Percentiles rank a stretch among this genome's conserved stretches.
phyloP scores from a whole-genome alignment of 2,797 vertebrate genomes.

The Anguilla pacifica region DNA sequence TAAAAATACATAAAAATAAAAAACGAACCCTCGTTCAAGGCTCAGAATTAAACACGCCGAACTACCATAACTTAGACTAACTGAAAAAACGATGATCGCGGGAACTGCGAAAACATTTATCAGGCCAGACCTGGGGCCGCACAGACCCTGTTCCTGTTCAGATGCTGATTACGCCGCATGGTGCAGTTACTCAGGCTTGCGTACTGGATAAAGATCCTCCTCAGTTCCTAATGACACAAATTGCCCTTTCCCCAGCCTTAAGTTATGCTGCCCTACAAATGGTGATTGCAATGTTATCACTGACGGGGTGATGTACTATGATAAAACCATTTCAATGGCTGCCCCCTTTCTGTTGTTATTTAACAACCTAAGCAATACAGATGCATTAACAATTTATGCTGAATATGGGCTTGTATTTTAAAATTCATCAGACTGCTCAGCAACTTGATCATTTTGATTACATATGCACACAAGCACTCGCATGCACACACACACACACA shows the following conservation, averaged over 20 bases:
- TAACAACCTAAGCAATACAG: neutral
- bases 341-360: neutral
- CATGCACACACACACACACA: neutral
- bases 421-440: neutral
- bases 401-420: conserved; percentile 11
- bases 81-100: neutral
- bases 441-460: neutral
- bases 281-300: neutral
- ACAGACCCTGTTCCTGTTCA: no score
- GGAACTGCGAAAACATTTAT: neutral
- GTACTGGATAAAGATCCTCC: neutral
- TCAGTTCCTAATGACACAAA: neutral
- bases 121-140: no score
- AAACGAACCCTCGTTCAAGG: neutral
- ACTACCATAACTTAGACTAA: neutral
- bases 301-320: neutral
- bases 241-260: neutral
- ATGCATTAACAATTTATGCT: neutral
- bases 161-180: neutral
- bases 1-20: neutral
- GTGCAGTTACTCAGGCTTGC: neutral
- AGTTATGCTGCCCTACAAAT: neutral
- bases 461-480: neutral
- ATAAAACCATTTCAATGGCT: neutral
- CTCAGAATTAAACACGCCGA: neutral